phyloP scores from a whole-genome alignment of 2,113 vertebrate species.

The Clupea harengus region DNA sequence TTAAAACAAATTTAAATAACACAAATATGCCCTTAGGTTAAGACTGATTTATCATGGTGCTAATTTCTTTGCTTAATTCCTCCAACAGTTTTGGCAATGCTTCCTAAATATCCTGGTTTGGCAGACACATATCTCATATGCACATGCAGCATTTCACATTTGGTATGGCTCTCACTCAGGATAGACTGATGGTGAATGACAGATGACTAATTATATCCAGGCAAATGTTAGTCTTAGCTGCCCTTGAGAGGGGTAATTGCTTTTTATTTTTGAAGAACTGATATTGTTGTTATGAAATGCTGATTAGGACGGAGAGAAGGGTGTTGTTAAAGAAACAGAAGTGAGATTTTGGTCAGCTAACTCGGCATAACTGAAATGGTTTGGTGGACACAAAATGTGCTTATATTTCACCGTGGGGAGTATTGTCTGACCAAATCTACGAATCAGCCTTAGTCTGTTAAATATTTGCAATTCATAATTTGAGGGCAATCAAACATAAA shows the following conservation, averaged over 20 bases:
- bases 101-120: slow-evolving; percentile 64
- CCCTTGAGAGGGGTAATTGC: slow-evolving; percentile 67
- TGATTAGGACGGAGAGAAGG: slow-evolving; percentile 59
- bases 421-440: neutral
- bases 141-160: slow-evolving; percentile 66
- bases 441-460: slow-evolving; percentile 7
- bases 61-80: slow-evolving; percentile 72
- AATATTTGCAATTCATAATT: slow-evolving; percentile 18
- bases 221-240: slow-evolving; percentile 58
- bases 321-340: slow-evolving; percentile 26
- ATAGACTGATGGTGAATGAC: slow-evolving; percentile 72
- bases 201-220: slow-evolving; percentile 72
- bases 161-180: slow-evolving; percentile 68
- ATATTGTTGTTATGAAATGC: slow-evolving; percentile 66
- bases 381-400: slow-evolving; percentile 1
- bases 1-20: neutral
- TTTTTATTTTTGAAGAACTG: slow-evolving; percentile 69
- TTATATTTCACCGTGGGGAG: neutral
- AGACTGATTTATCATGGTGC: slow-evolving; percentile 74
- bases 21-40: slow-evolving; percentile 56
- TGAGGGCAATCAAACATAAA: slow-evolving; percentile 4
- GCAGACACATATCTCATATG: slow-evolving; percentile 65
- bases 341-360: slow-evolving; percentile 29
- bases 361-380: neutral
- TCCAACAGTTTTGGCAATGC: slow-evolving; percentile 63